phyloP scores from a whole-genome alignment of 35 echinoderm and acorn worm species.

The Chiridota heheva region DNA sequence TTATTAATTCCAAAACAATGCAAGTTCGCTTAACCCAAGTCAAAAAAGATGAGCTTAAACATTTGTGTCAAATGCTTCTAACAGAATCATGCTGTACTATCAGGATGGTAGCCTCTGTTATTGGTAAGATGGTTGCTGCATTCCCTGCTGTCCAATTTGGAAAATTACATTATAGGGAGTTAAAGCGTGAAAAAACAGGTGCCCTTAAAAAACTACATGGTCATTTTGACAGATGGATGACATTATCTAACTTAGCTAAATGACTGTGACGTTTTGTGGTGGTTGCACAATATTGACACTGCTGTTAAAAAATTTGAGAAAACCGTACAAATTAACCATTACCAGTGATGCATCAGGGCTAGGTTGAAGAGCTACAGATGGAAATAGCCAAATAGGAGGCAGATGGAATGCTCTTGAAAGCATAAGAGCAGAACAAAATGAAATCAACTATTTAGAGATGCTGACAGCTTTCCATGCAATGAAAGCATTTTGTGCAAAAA shows the following conservation, averaged over 20 bases:
- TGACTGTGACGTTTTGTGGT: constrained; percentile 23
- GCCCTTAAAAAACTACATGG: neutral
- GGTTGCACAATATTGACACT: constrained; percentile 1
- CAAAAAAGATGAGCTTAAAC: constrained; percentile 20
- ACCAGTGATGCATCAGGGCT: constrained; percentile 44
- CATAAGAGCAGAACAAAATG: neutral
- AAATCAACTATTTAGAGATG: constrained; percentile 64
- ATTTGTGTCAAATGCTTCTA: neutral
- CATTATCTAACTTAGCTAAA: neutral
- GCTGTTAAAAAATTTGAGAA: constrained; percentile 1
- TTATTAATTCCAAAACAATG: constrained; percentile 2
- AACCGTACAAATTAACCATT: constrained; percentile 30
- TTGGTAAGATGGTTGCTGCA: constrained; percentile 20
- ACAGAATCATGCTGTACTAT: neutral
- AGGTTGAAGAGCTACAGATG: constrained; percentile 63
- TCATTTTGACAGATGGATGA: constrained; percentile 18
- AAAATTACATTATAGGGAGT: constrained; percentile 4
- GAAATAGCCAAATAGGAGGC: constrained; percentile 31
- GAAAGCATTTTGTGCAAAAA: constrained; percentile 56
- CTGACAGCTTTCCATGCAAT: constrained; percentile 29
- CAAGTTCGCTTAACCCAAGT: neutral
- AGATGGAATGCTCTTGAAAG: constrained; percentile 35
- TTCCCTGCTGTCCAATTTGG: constrained; percentile 37
- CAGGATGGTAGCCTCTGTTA: neutral
- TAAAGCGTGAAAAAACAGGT: constrained; percentile 16